Percentiles rank a stretch among this genome's conserved stretches.
phyloP scores from a whole-genome alignment of 2,888 invertebrate genomes.

The Drosophila monieri region DNA sequence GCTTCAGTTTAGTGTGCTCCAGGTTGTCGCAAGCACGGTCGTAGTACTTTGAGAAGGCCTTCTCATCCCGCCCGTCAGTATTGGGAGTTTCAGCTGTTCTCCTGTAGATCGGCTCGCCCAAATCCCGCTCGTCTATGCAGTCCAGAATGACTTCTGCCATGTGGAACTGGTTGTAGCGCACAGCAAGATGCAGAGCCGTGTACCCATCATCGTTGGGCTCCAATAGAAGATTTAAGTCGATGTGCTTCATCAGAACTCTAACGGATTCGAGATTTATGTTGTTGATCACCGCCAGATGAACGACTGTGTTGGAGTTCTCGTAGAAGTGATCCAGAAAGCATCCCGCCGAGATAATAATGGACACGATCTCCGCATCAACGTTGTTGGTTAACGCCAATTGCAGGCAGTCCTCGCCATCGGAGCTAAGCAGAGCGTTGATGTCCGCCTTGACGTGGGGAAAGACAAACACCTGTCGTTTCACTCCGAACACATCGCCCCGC shows the following conservation, averaged over 20 bases:
- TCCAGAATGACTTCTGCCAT: slow-evolving; percentile 77
- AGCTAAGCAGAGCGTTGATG: slow-evolving; percentile 66
- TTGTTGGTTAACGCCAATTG: slow-evolving; percentile 75
- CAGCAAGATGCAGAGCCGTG: slow-evolving; percentile 79
- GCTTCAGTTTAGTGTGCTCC: slow-evolving; percentile 25
- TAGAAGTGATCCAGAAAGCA: slow-evolving; percentile 69
- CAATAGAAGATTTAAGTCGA: slow-evolving; percentile 72
- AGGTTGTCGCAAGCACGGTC: slow-evolving; percentile 57
- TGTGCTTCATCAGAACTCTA: slow-evolving; percentile 59
- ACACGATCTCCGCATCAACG: slow-evolving; percentile 61
- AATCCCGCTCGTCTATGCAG: slow-evolving; percentile 69
- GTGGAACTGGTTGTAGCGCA: slow-evolving; percentile 73
- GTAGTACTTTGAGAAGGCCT: slow-evolving; percentile 65
- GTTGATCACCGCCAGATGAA: slow-evolving; percentile 80
- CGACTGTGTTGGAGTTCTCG: slow-evolving; percentile 73
- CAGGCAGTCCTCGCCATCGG: slow-evolving; percentile 75
- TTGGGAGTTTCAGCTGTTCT: slow-evolving; percentile 29
- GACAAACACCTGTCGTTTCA: slow-evolving; percentile 68
- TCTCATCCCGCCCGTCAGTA: slow-evolving; percentile 26
- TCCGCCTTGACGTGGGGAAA: slow-evolving; percentile 56
- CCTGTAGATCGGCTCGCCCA: slow-evolving; percentile 47
- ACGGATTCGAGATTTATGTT: slow-evolving; percentile 66
- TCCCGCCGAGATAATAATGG: slow-evolving; percentile 63
- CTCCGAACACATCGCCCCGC: slow-evolving; percentile 45
- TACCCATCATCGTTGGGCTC: slow-evolving; percentile 80